Percentiles rank a stretch among this genome's conserved stretches.
Evolutionary conservation across 2,797 vertebrate genomes (phyloP).

Genomic region (Bryconaethiops microstoma): DNA sequence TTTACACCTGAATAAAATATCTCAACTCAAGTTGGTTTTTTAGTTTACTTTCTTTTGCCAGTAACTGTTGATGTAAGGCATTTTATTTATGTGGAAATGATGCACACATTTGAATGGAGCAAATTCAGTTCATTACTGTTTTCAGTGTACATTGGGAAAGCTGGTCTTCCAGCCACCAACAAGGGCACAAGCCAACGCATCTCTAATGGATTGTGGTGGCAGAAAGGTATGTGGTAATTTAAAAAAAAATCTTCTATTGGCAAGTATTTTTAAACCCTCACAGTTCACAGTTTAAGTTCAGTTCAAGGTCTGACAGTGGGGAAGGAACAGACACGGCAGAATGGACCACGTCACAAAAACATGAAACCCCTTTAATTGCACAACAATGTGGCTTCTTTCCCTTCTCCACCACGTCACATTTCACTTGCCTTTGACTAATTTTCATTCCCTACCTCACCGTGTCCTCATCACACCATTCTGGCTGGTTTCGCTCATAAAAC

Average conservation of each 20-base stretch:
- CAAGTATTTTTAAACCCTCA: constrained; percentile 3
- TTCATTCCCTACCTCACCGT: not conserved
- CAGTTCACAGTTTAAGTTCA: constrained; percentile 24
- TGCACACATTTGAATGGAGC: not conserved
- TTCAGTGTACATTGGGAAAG: not conserved
- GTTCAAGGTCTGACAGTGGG: not conserved
- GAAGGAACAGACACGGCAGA: no score
- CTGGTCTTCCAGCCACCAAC: constrained; percentile 6
- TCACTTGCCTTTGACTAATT: not conserved
- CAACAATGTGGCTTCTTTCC: not conserved
- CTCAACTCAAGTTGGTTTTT: not conserved
- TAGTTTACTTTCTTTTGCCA: not conserved
- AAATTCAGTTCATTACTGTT: not conserved
- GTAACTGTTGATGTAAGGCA: not conserved
- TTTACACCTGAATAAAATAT: not conserved
- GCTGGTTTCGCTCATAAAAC: not conserved
- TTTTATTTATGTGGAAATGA: not conserved
- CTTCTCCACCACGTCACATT: not conserved
- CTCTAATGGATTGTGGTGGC: not conserved
- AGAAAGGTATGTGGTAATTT: not conserved
- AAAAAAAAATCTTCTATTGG: not conserved
- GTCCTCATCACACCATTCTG: not conserved
- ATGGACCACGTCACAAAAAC: not conserved
- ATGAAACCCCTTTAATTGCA: no score
- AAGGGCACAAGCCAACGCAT: not conserved